Base-by-base conservation (phyloP, 2,797 vertebrate genomes). In the Sebastolobus altivelis region DNA sequence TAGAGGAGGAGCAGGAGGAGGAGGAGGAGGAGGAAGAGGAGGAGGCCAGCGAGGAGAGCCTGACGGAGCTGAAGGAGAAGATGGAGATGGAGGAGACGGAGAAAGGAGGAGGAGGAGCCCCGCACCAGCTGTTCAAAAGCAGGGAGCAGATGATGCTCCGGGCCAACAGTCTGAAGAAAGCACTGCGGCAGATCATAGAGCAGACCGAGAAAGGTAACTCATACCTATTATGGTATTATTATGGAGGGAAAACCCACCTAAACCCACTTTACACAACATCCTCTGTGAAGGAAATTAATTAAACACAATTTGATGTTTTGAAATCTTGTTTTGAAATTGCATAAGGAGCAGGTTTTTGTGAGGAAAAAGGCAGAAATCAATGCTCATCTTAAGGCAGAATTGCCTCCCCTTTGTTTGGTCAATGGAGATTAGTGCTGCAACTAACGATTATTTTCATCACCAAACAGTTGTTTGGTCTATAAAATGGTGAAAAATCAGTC, bases 111-210 rank as follows among this genome's bases (percentile, higher is more conserved):
- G 38, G 73, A 33, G 65, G 93, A 31, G 94, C 95, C 4, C 92
- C 93, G 0, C 96, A 95, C 69, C 97, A 96, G 84, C 89, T 96
- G 71, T 95, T 96, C 88, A 98, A 94, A 78, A 96, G 97, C 3
- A 95, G 95, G 40, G 97, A 99, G 87, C 97, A 98, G 85, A 94
- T 99, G 77, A 97, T 99, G 97, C 95, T 98, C 13, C 90, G 98
- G 38, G 98, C 98, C 76, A 98, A 99, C 94, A 99, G 98, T 84
- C 94, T 99, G 93, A 99, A 99, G 95, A 99, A 99, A 87, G 98
- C 98, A 0, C 96, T 99, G 72, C 94, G 98, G 72, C 97, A 99
- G 91, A 98, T 99, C 92, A 98, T 99, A 35, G 97, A 99, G 82
- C 98, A 99, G 93, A 97, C 97, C 0, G 97, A 97, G 93, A 98